These are phyloP conservation scores for Anseranas semipalmata DNA, from an alignment of 2,113 vertebrate species.

Conservation along the genomic window DNA sequence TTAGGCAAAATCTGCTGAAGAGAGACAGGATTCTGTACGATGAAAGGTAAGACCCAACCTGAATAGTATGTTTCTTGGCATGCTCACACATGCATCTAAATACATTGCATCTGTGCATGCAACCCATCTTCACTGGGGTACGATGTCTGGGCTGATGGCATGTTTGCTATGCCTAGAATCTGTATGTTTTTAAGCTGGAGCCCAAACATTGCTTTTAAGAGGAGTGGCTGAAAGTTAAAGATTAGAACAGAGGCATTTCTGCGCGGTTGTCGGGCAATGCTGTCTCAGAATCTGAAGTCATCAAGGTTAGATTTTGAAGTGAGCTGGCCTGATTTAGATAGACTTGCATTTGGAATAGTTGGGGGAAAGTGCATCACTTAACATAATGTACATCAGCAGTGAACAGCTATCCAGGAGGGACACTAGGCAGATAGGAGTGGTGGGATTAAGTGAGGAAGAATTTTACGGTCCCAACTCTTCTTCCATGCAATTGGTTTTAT, in stretches of 20 bases:
- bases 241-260: background rate
- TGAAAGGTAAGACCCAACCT: background rate
- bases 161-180: background rate
- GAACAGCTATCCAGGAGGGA: background rate
- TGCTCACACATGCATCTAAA: background rate
- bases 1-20: slow-evolving; percentile 20
- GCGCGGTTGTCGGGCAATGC: rapidly evolving
- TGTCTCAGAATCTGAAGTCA: background rate
- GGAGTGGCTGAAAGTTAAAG: background rate
- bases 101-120: background rate
- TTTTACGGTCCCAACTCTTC: background rate
- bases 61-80: background rate
- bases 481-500: background rate
- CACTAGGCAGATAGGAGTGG: background rate
- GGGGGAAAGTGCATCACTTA: background rate
- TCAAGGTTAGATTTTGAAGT: background rate
- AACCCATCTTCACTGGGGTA: background rate
- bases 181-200: background rate
- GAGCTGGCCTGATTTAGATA: background rate
- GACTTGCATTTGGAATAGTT: background rate
- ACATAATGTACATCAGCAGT: background rate
- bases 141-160: background rate
- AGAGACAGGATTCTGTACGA: slow-evolving; percentile 1
- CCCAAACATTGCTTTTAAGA: background rate
- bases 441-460: background rate